A percentile compares a stretch with the other conserved stretches of the same genome.
phyloP scores from a whole-genome alignment of 2,113 vertebrate species.

The Carassius carassius region DNA sequence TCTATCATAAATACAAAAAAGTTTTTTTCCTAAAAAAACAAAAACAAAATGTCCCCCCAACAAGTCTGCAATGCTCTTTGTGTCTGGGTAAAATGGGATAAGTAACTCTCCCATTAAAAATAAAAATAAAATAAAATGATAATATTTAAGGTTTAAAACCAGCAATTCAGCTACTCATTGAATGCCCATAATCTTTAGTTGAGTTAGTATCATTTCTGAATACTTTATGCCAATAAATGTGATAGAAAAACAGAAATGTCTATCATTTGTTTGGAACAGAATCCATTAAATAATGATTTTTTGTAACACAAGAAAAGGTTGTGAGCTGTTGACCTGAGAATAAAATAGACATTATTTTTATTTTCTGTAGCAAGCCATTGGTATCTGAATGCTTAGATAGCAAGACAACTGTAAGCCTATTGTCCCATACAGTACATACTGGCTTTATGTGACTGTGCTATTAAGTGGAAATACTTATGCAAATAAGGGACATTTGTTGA shows the following conservation, averaged over 20 bases:
- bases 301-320: constrained; percentile 95
- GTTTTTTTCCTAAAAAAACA: constrained; percentile 75
- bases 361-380: constrained; percentile 99
- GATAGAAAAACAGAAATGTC: constrained; percentile 74
- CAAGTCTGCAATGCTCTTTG: constrained; percentile 91
- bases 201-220: constrained; percentile 83
- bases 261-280: constrained; percentile 82
- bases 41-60: constrained; percentile 70
- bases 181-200: constrained; percentile 95
- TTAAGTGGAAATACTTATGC: constrained; percentile 80
- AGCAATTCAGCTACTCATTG: constrained; percentile 89
- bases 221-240: constrained; percentile 89
- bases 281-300: constrained; percentile 91
- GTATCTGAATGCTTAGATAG: constrained; percentile 99
- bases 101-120: constrained; percentile 78
- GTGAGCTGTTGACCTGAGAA: constrained; percentile 99
- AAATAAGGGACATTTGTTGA: constrained; percentile 77
- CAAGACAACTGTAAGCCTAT: constrained; percentile 95
- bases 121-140: background rate
- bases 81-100: constrained; percentile 85
- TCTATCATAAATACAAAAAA: constrained; percentile 99
- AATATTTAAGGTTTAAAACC: constrained; percentile 70
- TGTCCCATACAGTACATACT: constrained; percentile 99
- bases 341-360: constrained; percentile 99
- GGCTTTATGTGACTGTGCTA: constrained; percentile 94